Percentiles rank a stretch among this genome's conserved stretches.
Evolutionary conservation across 2,888 invertebrate species (phyloP).

Genomic region (Harpalus rubripes): DNA sequence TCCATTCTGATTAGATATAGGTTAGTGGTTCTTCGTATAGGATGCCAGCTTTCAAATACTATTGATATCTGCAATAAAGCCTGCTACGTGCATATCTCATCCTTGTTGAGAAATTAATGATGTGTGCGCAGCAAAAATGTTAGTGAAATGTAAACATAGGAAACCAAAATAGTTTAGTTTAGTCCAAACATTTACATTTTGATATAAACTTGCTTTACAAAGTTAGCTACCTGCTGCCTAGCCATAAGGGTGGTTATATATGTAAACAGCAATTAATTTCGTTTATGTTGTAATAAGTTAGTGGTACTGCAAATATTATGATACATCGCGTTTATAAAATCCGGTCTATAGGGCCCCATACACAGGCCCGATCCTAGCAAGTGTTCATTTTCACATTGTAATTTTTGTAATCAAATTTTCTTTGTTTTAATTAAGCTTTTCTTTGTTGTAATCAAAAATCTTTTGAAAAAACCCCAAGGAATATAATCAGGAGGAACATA

Average conservation of each 20-base stretch:
- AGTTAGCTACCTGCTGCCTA: conserved; percentile 41
- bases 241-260: conserved; percentile 44
- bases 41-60: neutral
- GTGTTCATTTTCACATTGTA: no score
- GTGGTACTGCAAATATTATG: conserved; percentile 42
- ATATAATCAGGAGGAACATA: no score
- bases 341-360: conserved; percentile 10
- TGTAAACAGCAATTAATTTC: conserved; percentile 57
- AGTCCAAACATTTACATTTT: conserved; percentile 56
- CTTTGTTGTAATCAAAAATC: no score
- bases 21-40: neutral
- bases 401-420: no score
- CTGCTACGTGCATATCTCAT: neutral
- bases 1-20: neutral
- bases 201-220: conserved; percentile 51
- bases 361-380: no score
- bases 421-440: no score
- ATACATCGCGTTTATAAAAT: conserved; percentile 38
- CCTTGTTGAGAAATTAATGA: conserved; percentile 14
- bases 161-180: conserved; percentile 47
- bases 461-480: no score
- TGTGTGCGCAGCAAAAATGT: conserved; percentile 40
- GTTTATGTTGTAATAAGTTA: conserved; percentile 51
- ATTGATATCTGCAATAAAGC: neutral
- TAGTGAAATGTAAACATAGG: conserved; percentile 34